phyloP scores from a whole-genome alignment of 2,113 vertebrate genomes.

The Oenanthe melanoleuca region DNA sequence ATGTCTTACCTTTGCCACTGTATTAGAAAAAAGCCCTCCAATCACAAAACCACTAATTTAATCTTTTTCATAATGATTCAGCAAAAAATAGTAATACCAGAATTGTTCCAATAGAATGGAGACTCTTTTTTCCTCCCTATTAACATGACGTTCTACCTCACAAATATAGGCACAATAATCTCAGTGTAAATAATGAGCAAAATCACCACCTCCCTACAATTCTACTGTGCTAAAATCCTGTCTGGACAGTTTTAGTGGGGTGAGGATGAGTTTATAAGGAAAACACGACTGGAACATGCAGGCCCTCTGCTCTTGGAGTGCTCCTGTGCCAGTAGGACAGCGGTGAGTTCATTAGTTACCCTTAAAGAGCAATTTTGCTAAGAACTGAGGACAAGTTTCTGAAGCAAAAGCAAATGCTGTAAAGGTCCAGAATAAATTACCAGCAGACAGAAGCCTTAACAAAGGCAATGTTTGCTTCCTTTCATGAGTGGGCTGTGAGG shows the following conservation, averaged over 20 bases:
- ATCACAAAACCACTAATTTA: background rate
- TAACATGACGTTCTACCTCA: background rate
- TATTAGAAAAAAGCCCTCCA: background rate
- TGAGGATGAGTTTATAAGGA: background rate
- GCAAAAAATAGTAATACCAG: background rate
- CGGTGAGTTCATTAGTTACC: background rate
- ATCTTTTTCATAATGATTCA: background rate
- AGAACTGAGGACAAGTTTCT: background rate
- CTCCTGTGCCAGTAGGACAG: background rate
- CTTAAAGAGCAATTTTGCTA: background rate
- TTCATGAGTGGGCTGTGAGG: background rate
- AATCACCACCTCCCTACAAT: background rate
- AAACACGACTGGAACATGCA: background rate
- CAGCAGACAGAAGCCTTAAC: background rate
- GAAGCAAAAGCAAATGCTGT: background rate
- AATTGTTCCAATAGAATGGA: background rate
- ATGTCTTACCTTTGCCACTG: background rate
- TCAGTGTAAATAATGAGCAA: background rate
- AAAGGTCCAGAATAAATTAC: background rate
- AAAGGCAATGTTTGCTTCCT: background rate
- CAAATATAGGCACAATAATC: background rate
- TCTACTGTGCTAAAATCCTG: background rate
- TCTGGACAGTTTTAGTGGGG: background rate
- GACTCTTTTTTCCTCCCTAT: background rate
- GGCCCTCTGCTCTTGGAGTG: background rate